Base-by-base conservation (phyloP, 2,113 vertebrate genomes). In the Triplophysa tibetana region DNA sequence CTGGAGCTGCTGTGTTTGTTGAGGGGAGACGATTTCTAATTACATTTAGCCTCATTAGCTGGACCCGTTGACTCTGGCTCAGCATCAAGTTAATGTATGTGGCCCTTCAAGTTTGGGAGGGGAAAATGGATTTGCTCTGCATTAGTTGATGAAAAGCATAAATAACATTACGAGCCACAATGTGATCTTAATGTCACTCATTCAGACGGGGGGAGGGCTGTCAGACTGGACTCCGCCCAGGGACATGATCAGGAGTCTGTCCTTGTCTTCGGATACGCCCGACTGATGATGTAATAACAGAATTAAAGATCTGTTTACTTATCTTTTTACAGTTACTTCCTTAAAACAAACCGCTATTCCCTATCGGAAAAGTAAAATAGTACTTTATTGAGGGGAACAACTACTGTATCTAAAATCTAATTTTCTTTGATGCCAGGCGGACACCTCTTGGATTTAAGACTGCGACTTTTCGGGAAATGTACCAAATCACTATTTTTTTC, bases 91-190 rank as follows among this genome's bases (percentile, higher is more conserved):
- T 92, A 92, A 93, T 93, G 91, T 92, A 92, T 90, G 90, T 90
- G 89, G 90, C 80, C 86, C 88, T 91, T 90, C 89, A 88, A 87
- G 89, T 90, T 91, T 89, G 82, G 86, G 85, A 76, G 50, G 62
- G 45, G 80, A 92, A 93, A 93, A 91, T 88, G 88, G 91, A 94
- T 93, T 93, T 93, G 87, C 77, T 78, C 89, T 92, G 89, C 93
- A 94, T 94, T 94, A 94, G 91, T 90, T 92, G 92, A 94, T 93
- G 92, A 93, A 87, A 88, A 88, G 87, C 85, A 86, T 90, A 91
- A 92, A 93, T 92, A 87, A 88, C 90, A 94, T 94, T 94, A 93
- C 81, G 82, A 86, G 77, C 79, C 86, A 69, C 88, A 93, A 91
- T 92, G 92, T 91, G 90, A 90, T 91, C 90, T 90, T 92, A 93